phyloP scores from a whole-genome alignment of 2,797 vertebrate species.

The Balearica regulorum region DNA sequence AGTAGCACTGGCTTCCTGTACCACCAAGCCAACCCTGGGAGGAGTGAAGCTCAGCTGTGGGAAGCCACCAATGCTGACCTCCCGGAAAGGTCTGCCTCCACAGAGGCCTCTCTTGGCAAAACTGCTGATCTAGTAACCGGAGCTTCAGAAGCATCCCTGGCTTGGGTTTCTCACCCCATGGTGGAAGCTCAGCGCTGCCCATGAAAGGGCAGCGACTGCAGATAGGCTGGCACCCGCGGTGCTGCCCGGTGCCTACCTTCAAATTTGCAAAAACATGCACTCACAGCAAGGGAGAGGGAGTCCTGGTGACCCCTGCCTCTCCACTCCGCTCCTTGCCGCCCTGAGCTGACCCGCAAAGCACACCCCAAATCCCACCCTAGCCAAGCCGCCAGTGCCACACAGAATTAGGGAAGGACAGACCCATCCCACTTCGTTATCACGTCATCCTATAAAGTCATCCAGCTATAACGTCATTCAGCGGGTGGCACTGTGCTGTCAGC shows the following conservation, averaged over 20 bases:
- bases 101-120: neutral
- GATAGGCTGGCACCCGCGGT: rapidly evolving
- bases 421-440: rapidly evolving
- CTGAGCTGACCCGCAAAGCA: neutral
- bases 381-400: rapidly evolving
- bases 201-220: rapidly evolving
- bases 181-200: rapidly evolving
- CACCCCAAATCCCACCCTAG: rapidly evolving
- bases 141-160: neutral
- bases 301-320: rapidly evolving
- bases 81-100: rapidly evolving
- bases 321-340: rapidly evolving
- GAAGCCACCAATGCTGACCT: too few species aligned
- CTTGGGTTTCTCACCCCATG: rapidly evolving
- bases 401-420: too few species aligned
- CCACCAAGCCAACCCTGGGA: neutral
- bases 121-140: too few species aligned
- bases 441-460: rapidly evolving
- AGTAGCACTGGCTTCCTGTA: too few species aligned
- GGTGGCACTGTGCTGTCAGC: neutral
- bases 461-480: rapidly evolving
- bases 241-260: neutral
- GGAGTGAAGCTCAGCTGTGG: neutral
- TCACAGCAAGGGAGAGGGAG: rapidly evolving
- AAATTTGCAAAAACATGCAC: rapidly evolving